Conservation (phyloP, 2,113 vertebrate species). For the cattle (Bos taurus) region ARS-UCD2.0 NC_037351.1:1708501-1709000, state of each 20-base stretch:
- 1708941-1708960: accelerated
- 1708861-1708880: accelerated
- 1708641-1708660: accelerated
- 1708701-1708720: accelerated
- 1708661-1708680: accelerated
- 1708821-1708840: neutral
- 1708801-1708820: accelerated
- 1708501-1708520: accelerated
- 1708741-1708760: accelerated
- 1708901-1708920: neutral
- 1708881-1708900: neutral
- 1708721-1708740: accelerated
- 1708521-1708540: accelerated
- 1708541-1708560: accelerated
- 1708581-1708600: accelerated
- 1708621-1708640: accelerated
- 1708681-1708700: accelerated
- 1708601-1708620: accelerated
- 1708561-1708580: accelerated
- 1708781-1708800: too few relatives aligned
- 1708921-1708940: accelerated
- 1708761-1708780: neutral
- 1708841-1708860: accelerated
- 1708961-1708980: accelerated
- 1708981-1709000: accelerated